Percentiles rank a stretch among this genome's conserved stretches.
phyloP scores from a whole-genome alignment of 2,797 vertebrate genomes.

The Poecilia velifera region DNA sequence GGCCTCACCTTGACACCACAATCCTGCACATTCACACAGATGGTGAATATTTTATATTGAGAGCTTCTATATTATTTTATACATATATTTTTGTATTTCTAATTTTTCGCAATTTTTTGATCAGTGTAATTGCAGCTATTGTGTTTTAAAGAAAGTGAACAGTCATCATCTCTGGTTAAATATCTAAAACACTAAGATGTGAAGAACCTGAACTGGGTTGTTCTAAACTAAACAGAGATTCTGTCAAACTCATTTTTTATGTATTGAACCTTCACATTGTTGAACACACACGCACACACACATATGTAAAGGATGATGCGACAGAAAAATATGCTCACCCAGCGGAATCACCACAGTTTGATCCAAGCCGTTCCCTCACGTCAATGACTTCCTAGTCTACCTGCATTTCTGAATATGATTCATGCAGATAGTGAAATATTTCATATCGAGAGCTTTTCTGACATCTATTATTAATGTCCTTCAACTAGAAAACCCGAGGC shows the following conservation, averaged over 20 bases:
- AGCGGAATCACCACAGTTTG: background rate
- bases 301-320: background rate
- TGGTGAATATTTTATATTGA: too few relatives aligned
- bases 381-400: constrained; percentile 20
- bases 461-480: constrained; percentile 37
- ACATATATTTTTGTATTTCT: background rate
- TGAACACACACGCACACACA: background rate
- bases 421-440: constrained; percentile 24
- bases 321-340: background rate
- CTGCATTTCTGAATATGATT: constrained; percentile 8
- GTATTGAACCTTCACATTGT: background rate
- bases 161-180: background rate
- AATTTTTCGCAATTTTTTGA: background rate
- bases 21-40: too few relatives aligned
- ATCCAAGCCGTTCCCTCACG: background rate
- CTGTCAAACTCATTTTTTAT: background rate
- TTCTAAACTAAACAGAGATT: background rate
- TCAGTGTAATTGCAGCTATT: background rate
- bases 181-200: background rate
- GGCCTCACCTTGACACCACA: background rate
- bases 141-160: background rate
- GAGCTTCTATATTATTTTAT: too few relatives aligned
- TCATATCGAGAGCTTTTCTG: constrained; percentile 19
- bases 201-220: background rate
- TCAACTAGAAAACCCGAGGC: constrained; percentile 15